Base-by-base conservation (phyloP, 2,888 invertebrate species). In the Eristalis intricaria region DNA sequence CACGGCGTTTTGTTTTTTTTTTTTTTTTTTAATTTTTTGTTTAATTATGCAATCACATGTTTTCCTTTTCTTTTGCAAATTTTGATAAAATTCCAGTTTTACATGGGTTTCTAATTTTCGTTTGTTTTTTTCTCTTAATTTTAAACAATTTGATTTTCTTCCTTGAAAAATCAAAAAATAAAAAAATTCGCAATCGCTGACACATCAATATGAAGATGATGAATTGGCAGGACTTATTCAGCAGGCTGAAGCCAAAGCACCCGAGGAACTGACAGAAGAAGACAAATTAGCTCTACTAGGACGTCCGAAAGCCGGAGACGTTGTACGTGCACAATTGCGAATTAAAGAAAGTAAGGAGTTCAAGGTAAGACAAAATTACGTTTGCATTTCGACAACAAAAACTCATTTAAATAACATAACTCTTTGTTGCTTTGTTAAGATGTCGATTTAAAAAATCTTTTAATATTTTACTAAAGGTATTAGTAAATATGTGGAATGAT, bases 321-420 rank as follows among this genome's bases (percentile, higher is more conserved):
- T 96, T 91, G 95, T 95, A 89, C 95, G 97, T 90, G 96, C 97
- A 82, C 96, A 97, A 94, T 95, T 99, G 91, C 95, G 98, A 91
- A 97, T 99, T 92, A 98, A 97, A 91, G 99, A 99, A 94, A 99
- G 98, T 94, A 98, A 98, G 93, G 99, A 99, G 94, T 99, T 99
- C 94, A 99, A 99, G 96, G 99, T 98, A 93, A 94, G 94, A 65
- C 50, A 43, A 38, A 50, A 65, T 65, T 40, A 0, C 23, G 7
- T 35, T 7, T 0, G 32, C 50, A 50, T 19, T 50, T 50, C 4
- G 8, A 50, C n/a, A n/a, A 50, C 8, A 5, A 2, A 32, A 50
- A 1, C 19, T 50, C 50, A 19, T 50, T 50, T 50, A 8, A 50
- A 50, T 50, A 19, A 50, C 50, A 50, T 50, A 19, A 19, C 63